Evolutionary conservation across 2,888 invertebrate species (phyloP).

Genomic region (Azorinus chamasolen): DNA sequence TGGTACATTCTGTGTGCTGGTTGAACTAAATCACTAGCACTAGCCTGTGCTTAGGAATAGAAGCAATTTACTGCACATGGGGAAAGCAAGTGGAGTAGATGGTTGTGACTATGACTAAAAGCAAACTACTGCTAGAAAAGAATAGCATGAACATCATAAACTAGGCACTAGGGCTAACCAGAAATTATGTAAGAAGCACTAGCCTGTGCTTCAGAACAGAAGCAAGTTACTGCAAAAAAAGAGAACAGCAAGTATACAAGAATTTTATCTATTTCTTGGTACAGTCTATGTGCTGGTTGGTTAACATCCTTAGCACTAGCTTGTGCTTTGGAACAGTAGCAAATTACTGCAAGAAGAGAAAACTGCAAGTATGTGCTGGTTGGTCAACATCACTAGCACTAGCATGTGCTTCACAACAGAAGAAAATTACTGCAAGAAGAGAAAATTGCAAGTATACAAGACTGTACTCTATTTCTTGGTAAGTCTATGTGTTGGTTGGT

Average conservation of each 20-base stretch:
- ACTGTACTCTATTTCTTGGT: too few species aligned
- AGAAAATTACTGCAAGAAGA: neutral
- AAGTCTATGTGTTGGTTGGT: too few species aligned
- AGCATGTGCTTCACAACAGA: conserved; percentile 14
- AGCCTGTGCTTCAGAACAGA: conserved; percentile 13
- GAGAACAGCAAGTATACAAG: neutral
- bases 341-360: neutral
- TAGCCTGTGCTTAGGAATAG: conserved; percentile 13
- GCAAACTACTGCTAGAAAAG: too few species aligned
- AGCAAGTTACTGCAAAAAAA: neutral
- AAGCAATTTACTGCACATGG: too few species aligned
- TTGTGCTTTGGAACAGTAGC: conserved; percentile 10
- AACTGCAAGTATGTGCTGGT: conserved; percentile 10
- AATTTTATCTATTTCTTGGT: conserved; percentile 10
- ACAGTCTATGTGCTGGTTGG: neutral
- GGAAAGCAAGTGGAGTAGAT: too few species aligned
- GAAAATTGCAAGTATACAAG: too few species aligned
- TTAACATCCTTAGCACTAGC: neutral
- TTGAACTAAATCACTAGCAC: conserved; percentile 8
- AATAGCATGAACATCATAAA: too few species aligned
- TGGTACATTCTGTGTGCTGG: conserved; percentile 6
- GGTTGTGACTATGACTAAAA: too few species aligned
- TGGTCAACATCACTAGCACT: conserved; percentile 7
- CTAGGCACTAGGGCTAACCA: neutral
- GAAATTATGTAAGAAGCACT: neutral